These are phyloP conservation scores for human DNA, from an alignment of 2,113 vertebrate species.

Conservation along the genomic window GRCh38 chr6:5665001-5665500, in stretches of 20 bases:
- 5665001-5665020: neutral
- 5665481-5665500: neutral
- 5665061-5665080: neutral
- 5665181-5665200: neutral
- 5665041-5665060: neutral
- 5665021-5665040: neutral
- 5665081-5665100: neutral
- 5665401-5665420: neutral
- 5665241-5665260: neutral
- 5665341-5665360: neutral
- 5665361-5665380: neutral
- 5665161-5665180: neutral
- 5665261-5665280: fast-evolving
- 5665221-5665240: neutral
- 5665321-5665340: fast-evolving
- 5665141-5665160: neutral
- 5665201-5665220: neutral
- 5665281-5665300: neutral
- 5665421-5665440: neutral
- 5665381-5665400: neutral
- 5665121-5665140: neutral
- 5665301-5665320: too few relatives aligned
- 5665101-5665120: neutral
- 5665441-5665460: neutral
- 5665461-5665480: neutral